Conservation (phyloP, 2,797 vertebrate genomes). For the Notolabrus celidotus region DNA sequence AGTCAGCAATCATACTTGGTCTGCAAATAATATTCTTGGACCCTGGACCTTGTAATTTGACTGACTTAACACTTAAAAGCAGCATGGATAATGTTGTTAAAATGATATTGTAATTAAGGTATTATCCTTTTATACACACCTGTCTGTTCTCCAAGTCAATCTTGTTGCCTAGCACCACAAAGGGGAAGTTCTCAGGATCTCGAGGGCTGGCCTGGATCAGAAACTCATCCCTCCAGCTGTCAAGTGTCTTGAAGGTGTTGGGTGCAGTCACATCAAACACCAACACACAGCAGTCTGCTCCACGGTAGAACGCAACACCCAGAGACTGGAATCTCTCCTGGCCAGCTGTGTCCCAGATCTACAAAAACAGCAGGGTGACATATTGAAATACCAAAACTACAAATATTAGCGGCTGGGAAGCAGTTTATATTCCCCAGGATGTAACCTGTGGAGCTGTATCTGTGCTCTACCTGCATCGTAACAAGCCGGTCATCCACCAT, state of each 20-base stretch:
- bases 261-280: slow-evolving; percentile 94
- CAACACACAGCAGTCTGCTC: slow-evolving; percentile 94
- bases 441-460: neutral
- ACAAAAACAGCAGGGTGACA: neutral
- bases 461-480: slow-evolving; percentile 91
- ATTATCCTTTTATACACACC: slow-evolving; percentile 88
- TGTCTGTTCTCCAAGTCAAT: slow-evolving; percentile 96
- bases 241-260: slow-evolving; percentile 93
- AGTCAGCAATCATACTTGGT: too few relatives aligned
- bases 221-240: slow-evolving; percentile 94
- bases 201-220: slow-evolving; percentile 93
- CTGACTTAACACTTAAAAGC: neutral
- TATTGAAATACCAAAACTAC: neutral
- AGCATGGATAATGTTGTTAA: neutral
- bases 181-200: slow-evolving; percentile 94
- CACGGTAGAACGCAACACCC: slow-evolving; percentile 94
- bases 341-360: slow-evolving; percentile 96
- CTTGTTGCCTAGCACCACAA: slow-evolving; percentile 95
- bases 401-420: too few relatives aligned
- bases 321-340: slow-evolving; percentile 95
- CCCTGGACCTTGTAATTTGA: neutral
- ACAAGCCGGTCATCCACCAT: slow-evolving; percentile 96
- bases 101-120: neutral
- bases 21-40: too few relatives aligned
- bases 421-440: neutral